phyloP scores from a whole-genome alignment of 2,113 vertebrate species.

The Hiodon alosoides region DNA sequence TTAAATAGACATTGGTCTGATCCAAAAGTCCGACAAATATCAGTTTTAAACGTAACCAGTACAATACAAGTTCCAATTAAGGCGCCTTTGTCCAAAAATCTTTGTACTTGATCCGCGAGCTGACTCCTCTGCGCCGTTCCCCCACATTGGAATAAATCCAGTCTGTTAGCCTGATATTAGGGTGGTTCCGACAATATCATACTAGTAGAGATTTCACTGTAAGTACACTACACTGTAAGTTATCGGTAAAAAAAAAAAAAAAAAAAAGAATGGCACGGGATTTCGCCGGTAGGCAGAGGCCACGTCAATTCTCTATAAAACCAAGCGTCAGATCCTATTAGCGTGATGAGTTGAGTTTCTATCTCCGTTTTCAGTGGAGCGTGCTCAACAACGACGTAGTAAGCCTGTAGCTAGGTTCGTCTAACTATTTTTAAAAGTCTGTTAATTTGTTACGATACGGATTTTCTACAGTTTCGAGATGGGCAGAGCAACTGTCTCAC shows the following conservation, averaged over 20 bases:
- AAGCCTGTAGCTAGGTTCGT: too few species aligned
- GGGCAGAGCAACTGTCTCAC: too few species aligned
- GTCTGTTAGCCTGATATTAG: too few species aligned
- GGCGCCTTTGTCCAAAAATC: neutral
- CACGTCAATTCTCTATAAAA: slow-evolving; percentile 54
- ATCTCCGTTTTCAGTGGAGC: slow-evolving; percentile 25
- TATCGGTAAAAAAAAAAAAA: slow-evolving; percentile 45
- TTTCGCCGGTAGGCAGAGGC: slow-evolving; percentile 61
- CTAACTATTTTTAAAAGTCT: too few species aligned
- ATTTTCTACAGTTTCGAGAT: too few species aligned
- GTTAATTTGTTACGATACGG: too few species aligned
- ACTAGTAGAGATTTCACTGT: slow-evolving; percentile 28
- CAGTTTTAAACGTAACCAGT: too few species aligned
- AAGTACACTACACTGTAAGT: slow-evolving; percentile 38
- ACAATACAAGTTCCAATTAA: too few species aligned
- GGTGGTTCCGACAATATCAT: too few species aligned
- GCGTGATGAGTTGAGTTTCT: slow-evolving; percentile 43
- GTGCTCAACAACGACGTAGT: too few species aligned
- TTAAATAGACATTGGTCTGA: slow-evolving; percentile 17
- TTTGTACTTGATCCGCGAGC: slow-evolving; percentile 11
- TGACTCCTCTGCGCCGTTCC: too few species aligned
- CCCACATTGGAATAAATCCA: too few species aligned
- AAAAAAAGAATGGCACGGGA: slow-evolving; percentile 51
- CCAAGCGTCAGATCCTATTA: slow-evolving; percentile 40
- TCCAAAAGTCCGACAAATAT: neutral